Evolutionary conservation across 2,888 invertebrate species (phyloP), one percentile per base, ranked within the genome.

Genomic region (Nemapogon koenigi): DNA sequence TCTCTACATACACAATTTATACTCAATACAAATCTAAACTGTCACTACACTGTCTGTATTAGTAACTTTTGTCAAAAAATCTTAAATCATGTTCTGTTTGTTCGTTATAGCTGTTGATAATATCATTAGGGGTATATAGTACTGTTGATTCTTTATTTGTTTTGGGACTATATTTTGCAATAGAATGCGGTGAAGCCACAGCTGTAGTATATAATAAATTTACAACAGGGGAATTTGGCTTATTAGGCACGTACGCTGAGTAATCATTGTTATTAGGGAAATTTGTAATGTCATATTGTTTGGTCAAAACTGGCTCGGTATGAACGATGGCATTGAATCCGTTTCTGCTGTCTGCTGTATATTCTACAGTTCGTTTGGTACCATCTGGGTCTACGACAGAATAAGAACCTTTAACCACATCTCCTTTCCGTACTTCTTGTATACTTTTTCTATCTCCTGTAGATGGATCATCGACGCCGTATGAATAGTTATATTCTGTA

Each of bases 311-410:
- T 13, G 78, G 75, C 42, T 80, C 79, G 41, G 66, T 71, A 26
- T 65, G 62, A 1, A 83, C 57, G 1, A 78, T 63, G 15, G 83
- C 83, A 49, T 76, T 73, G 57, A 82, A 83, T 8, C 83, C 82
- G 38, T 73, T 63, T 41, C 65, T 55, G 0, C 79, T 60, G 41
- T 82, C 82, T n/a, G 76, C 73, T 1, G 67, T 71, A 47, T 80
- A 80, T 38, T 75, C 63, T 1, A 80, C 80, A 2, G 63, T 72
- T 2, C 80, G 59, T 40, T 66, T 71, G 1, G 59, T 67, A 1
- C 79, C 78, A 40, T 79, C 79, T 7, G 78, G 66, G 18, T 76
- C 75, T n/a, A 75, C 44, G 2, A 78, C 59, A 1, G 70, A 59
- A 44, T 79, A 80, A 1, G 68, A 62, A 15, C 79, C 79, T 4